Evolutionary conservation across 2,797 vertebrate species (phyloP).

Genomic region (Masticophis lateralis): DNA sequence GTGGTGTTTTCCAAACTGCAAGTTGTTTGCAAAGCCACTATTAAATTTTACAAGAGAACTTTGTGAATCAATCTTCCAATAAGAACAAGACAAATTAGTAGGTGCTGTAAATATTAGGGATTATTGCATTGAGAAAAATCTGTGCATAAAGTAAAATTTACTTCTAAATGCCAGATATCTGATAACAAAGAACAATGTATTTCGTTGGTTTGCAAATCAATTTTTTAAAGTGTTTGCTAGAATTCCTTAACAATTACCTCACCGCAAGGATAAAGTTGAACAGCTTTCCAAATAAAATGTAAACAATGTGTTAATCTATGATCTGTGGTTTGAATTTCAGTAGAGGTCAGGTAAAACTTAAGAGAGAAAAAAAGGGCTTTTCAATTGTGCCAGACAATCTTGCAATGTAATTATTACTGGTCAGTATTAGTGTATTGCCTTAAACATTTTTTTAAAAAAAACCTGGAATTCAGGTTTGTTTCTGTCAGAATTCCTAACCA

Average conservation of each 20-base stretch:
- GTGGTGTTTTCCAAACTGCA: not conserved
- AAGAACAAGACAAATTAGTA: not conserved
- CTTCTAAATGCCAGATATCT: not conserved
- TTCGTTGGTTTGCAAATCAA: not conserved
- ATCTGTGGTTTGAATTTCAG: not conserved
- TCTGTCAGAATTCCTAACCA: not conserved
- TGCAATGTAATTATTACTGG: not conserved
- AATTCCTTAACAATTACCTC: not conserved
- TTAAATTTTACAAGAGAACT: not conserved
- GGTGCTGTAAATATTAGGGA: not conserved
- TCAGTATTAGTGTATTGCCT: not conserved
- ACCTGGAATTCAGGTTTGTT: not conserved
- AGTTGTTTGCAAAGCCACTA: not conserved
- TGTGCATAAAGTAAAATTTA: not conserved
- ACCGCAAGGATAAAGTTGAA: not conserved
- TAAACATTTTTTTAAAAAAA: not conserved
- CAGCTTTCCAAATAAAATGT: not conserved
- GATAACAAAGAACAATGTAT: not conserved
- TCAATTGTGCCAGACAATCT: not conserved
- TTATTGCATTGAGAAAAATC: not conserved
- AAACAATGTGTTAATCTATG: not conserved
- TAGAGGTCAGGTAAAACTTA: not conserved
- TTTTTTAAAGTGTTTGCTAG: not conserved
- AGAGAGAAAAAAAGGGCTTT: not conserved
- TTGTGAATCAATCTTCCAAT: not conserved